Evolutionary conservation across 1,140 invertebrate species (phyloP), one percentile per base, ranked within the genome.

Genomic region (Spodoptera litura): DNA sequence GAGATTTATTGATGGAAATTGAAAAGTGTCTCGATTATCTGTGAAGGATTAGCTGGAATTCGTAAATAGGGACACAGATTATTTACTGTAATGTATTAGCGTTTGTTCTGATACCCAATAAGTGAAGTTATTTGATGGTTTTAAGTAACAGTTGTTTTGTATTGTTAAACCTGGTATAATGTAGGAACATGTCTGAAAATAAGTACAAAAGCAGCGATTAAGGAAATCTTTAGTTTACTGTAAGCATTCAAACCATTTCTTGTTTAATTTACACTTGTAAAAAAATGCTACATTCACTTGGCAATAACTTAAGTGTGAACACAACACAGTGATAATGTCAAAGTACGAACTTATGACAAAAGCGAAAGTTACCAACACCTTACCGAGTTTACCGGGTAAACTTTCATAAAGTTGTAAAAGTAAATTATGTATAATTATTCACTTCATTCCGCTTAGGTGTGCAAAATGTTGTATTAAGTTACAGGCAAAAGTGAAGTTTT

Each of bases 391-490:
- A 78, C 59, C 79, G 59, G 56, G 51, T 81, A 56, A 82, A 84
- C 71, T 84, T 82, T 82, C 31, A 68, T 25, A 78, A 81, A 76
- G 76, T 83, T 81, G 71, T 78, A 80, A 78, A 82, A 80, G 77
- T 81, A 84, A 84, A 82, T 84, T 84, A 79, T 78, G 79, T 84
- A 64, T 81, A 84, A 84, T 84, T 80, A 82, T 81, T 68, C 81
- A 84, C 81, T 82, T 77, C 78, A 83, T 80, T 75, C 27, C 72
- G 53, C 35, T 66, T 77, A 79, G 74, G 81, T 82, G 81, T 84
- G 83, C 81, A 78, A 82, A 84, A 82, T 84, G 77, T 82, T 81
- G 64, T 79, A 77, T 61, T 66, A 78, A 83, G 73, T 78, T 80
- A 79, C 58, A 35, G 8, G 49, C 38, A 58, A 49, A 53, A 70